Evolutionary conservation across 53 echinoderm and acorn worm genomes (phyloP).

Genomic region (Hippasteria phrygiana): DNA sequence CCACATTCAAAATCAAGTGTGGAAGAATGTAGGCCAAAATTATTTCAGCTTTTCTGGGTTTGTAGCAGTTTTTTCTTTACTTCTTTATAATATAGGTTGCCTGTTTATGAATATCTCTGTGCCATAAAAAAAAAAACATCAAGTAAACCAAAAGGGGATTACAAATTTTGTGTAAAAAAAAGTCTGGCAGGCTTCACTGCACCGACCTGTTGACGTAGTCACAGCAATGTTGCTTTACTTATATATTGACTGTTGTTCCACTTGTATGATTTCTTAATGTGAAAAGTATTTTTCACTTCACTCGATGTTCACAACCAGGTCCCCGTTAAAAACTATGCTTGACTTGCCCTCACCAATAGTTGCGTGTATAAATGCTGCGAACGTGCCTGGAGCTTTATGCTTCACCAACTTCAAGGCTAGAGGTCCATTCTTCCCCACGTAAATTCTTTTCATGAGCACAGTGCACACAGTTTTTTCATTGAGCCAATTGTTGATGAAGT

Average conservation of each 20-base stretch:
- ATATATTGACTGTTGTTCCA: constrained; percentile 2
- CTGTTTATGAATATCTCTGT: no score
- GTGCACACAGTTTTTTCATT: constrained; percentile 1
- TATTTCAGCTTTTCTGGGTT: no score
- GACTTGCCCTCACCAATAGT: background rate
- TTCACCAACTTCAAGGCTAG: constrained; percentile 43
- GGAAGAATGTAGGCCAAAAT: no score
- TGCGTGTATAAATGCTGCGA: background rate
- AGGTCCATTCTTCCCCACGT: constrained; percentile 6
- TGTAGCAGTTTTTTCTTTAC: no score
- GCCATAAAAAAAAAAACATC: no score
- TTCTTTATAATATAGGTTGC: no score
- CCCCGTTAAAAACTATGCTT: background rate
- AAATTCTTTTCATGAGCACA: constrained; percentile 13
- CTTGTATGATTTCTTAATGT: background rate
- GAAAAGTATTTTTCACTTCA: background rate
- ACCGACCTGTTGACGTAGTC: background rate
- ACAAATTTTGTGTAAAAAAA: background rate
- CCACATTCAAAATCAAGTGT: no score
- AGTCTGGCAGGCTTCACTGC: background rate
- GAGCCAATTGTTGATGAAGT: background rate
- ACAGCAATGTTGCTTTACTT: background rate
- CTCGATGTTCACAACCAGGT: background rate
- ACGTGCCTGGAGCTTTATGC: constrained; percentile 58
- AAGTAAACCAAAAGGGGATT: background rate